Conservation (phyloP, 2,113 vertebrate species). For the Nesoenas mayeri region DNA sequence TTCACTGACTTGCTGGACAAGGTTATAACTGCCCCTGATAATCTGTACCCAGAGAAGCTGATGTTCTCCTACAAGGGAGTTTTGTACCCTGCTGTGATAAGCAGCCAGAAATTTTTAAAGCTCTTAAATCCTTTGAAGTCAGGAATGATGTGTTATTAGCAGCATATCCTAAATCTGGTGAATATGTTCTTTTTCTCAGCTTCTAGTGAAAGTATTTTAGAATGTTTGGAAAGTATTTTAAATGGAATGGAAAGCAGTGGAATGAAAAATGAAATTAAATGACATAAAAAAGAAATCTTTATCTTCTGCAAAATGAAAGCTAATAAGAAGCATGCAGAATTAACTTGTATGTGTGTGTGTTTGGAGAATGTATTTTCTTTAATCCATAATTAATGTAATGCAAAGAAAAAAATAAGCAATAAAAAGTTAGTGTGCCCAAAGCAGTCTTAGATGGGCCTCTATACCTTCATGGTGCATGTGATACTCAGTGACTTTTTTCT, state of each 20-base stretch:
- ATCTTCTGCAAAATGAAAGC: neutral
- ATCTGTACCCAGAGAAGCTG: neutral
- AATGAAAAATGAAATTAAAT: neutral
- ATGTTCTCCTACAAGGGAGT: neutral
- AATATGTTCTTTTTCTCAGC: neutral
- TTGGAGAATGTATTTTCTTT: neutral
- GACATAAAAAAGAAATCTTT: neutral
- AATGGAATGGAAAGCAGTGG: neutral
- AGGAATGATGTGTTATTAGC: neutral
- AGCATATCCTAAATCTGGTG: neutral
- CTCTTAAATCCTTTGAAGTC: conserved; percentile 12
- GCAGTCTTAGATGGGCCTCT: neutral
- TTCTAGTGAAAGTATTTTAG: neutral
- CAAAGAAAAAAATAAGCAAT: neutral
- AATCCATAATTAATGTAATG: neutral
- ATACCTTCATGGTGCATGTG: neutral
- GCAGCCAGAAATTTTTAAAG: neutral
- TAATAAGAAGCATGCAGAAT: neutral
- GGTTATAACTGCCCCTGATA: neutral
- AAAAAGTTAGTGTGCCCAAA: neutral
- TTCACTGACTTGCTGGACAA: neutral
- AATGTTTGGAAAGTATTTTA: neutral
- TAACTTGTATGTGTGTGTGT: neutral
- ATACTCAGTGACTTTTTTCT: neutral
- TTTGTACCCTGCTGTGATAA: neutral